Conservation (phyloP, 2,797 vertebrate genomes). For the Adrianichthys oophorus region DNA sequence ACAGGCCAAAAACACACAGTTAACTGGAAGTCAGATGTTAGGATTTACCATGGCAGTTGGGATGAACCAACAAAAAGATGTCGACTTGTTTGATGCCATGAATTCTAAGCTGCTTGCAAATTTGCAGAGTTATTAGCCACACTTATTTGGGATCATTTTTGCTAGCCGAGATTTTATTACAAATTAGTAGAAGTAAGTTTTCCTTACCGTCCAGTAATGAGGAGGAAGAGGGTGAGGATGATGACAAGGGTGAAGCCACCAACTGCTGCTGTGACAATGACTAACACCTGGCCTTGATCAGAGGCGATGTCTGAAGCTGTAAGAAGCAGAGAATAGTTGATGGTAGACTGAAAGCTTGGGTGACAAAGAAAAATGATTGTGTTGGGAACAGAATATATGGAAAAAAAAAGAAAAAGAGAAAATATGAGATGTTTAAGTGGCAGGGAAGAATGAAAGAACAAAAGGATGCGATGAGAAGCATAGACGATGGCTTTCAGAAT, state of each 20-base stretch:
- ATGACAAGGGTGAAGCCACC: constrained; percentile 93
- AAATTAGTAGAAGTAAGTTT: not conserved
- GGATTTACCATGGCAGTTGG: too few relatives aligned
- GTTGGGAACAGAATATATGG: not conserved
- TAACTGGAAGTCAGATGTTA: too few relatives aligned
- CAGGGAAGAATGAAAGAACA: constrained; percentile 3
- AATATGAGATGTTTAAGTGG: not conserved
- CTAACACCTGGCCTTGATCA: constrained; percentile 93
- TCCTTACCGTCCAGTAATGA: constrained; percentile 94
- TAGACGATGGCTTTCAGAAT: not conserved
- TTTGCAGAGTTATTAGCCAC: too few relatives aligned
- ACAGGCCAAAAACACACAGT: too few relatives aligned
- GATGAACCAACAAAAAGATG: too few relatives aligned
- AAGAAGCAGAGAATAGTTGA: not conserved
- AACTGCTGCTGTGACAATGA: constrained; percentile 92
- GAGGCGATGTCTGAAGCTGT: constrained; percentile 91
- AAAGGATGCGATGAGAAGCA: constrained; percentile 5
- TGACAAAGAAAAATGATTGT: not conserved
- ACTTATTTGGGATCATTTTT: not conserved
- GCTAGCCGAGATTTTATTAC: not conserved
- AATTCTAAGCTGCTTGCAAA: too few relatives aligned
- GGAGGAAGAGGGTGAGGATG: constrained; percentile 95
- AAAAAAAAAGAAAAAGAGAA: not conserved
- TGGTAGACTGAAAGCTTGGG: not conserved
- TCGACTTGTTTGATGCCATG: too few relatives aligned